A percentile compares a stretch with the other conserved stretches of the same genome.
Conservation (phyloP, 2,888 invertebrate species). For the Drosophila rellima region DNA sequence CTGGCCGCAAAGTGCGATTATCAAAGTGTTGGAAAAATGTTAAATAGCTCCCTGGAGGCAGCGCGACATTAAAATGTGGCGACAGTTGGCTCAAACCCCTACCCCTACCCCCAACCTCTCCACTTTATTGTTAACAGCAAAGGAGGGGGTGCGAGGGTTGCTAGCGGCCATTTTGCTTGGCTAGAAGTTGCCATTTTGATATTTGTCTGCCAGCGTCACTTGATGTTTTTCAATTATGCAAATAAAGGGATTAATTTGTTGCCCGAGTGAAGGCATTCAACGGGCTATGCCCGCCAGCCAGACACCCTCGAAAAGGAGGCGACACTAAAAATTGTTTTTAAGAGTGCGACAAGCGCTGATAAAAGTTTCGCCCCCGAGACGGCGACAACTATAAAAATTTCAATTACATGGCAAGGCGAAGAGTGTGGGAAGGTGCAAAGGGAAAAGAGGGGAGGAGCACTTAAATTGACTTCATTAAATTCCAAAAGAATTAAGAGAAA, state of each 20-base stretch:
- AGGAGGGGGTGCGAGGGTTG: neutral
- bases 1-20: constrained; percentile 80
- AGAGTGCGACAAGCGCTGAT: constrained; percentile 64
- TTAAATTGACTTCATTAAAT: constrained; percentile 77
- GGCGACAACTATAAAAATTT: constrained; percentile 79
- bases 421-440: neutral
- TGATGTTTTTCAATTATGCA: constrained; percentile 83
- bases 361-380: constrained; percentile 55
- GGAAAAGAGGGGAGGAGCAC: neutral
- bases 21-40: constrained; percentile 81
- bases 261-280: constrained; percentile 42
- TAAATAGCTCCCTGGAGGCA: constrained; percentile 76
- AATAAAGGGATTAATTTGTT: constrained; percentile 82
- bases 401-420: constrained; percentile 61
- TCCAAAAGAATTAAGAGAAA: constrained; percentile 54
- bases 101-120: neutral
- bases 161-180: constrained; percentile 56
- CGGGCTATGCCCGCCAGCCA: constrained; percentile 4
- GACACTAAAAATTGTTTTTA: constrained; percentile 71
- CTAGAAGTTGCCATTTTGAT: constrained; percentile 57
- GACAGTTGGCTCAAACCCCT: constrained; percentile 56
- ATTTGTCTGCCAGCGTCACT: constrained; percentile 69
- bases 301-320: constrained; percentile 1
- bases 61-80: constrained; percentile 72
- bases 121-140: constrained; percentile 4